Evolutionary conservation across 2,113 vertebrate genomes (phyloP).

Genomic region (Leptosomus discolor): DNA sequence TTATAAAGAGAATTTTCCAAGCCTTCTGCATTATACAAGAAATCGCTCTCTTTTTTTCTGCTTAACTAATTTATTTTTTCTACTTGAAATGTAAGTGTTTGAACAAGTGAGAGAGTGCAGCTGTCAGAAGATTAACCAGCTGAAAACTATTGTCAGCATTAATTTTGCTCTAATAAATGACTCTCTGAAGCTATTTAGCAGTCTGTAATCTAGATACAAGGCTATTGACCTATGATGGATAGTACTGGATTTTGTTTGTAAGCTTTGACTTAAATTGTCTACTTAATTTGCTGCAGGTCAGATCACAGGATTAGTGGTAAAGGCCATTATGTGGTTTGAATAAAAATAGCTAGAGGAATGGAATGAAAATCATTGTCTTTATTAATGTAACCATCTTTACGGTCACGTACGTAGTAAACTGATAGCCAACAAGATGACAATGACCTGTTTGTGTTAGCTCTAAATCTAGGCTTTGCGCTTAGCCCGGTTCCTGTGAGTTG

Average conservation of each 20-base stretch:
- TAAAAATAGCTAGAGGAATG: slow-evolving; percentile 64
- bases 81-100: slow-evolving; percentile 76
- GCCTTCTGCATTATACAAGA: slow-evolving; percentile 39
- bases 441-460: slow-evolving; percentile 1
- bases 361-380: slow-evolving; percentile 66
- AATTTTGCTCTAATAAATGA: slow-evolving; percentile 81
- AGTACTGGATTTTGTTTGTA: slow-evolving; percentile 77
- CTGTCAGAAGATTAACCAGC: slow-evolving; percentile 82
- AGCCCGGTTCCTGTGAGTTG: neutral
- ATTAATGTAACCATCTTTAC: slow-evolving; percentile 59
- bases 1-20: slow-evolving; percentile 24
- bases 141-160: slow-evolving; percentile 82
- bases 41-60: slow-evolving; percentile 50
- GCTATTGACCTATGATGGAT: slow-evolving; percentile 77
- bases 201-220: slow-evolving; percentile 76
- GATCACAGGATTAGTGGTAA: slow-evolving; percentile 70
- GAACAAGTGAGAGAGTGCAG: slow-evolving; percentile 77
- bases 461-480: neutral
- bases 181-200: slow-evolving; percentile 79
- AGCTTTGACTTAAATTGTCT: slow-evolving; percentile 77
- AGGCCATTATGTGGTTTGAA: slow-evolving; percentile 64
- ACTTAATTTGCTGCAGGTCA: slow-evolving; percentile 77
- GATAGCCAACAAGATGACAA: slow-evolving; percentile 34
- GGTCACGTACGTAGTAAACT: slow-evolving; percentile 49
- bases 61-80: slow-evolving; percentile 74